Evolutionary conservation across 2,113 vertebrate species (phyloP).

Genomic region (Sciurus niger): DNA sequence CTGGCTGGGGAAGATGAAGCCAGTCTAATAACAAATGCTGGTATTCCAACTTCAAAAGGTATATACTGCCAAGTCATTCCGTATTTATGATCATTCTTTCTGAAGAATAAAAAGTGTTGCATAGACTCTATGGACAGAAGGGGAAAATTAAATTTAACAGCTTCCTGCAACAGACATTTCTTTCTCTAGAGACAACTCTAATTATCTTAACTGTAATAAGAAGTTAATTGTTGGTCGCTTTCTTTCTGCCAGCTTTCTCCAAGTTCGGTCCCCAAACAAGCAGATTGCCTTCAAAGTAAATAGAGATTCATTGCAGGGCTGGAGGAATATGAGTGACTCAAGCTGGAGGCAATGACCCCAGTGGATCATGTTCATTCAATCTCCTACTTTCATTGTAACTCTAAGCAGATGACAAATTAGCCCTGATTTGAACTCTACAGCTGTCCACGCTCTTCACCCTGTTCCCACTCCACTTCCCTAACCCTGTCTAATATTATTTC

Average conservation of each 20-base stretch:
- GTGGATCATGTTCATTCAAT: not conserved
- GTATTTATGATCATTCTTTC: slow-evolving; percentile 61
- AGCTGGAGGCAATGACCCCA: slow-evolving; percentile 61
- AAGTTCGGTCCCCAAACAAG: slow-evolving; percentile 58
- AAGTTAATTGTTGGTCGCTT: slow-evolving; percentile 79
- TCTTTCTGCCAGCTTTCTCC: slow-evolving; percentile 66
- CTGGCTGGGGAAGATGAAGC: slow-evolving; percentile 46
- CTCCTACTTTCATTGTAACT: slow-evolving; percentile 5
- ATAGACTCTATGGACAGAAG: slow-evolving; percentile 56
- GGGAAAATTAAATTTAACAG: slow-evolving; percentile 71
- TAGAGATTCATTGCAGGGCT: slow-evolving; percentile 6
- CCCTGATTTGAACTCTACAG: slow-evolving; percentile 38
- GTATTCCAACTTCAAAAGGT: slow-evolving; percentile 66
- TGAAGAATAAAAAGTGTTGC: slow-evolving; percentile 59
- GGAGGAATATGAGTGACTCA: not conserved
- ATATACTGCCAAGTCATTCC: slow-evolving; percentile 68
- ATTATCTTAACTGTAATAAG: slow-evolving; percentile 76
- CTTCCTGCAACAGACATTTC: slow-evolving; percentile 72
- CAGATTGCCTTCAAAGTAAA: slow-evolving; percentile 72
- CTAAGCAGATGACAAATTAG: slow-evolving; percentile 71
- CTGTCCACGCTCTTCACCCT: slow-evolving; percentile 6
- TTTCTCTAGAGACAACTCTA: slow-evolving; percentile 75
- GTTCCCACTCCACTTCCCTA: fast-evolving
- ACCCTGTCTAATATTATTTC: not conserved
- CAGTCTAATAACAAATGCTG: slow-evolving; percentile 59